Evolutionary conservation across 2,113 vertebrate genomes (phyloP).

Genomic region (Acinonyx jubatus): DNA sequence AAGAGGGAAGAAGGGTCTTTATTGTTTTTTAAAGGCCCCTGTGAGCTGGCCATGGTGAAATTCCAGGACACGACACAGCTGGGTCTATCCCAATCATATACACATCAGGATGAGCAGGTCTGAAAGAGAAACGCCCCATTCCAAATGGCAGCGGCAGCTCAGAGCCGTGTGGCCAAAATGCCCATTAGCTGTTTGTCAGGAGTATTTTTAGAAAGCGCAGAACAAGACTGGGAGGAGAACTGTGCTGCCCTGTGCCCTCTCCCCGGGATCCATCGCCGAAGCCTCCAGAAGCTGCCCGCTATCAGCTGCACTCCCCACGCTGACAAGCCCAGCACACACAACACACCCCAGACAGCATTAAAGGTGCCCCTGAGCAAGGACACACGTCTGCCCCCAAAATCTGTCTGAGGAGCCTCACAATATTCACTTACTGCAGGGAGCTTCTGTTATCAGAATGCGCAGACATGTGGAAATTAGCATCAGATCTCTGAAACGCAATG

Average conservation of each 20-base stretch:
- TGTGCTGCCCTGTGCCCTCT: not conserved
- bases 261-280: not conserved
- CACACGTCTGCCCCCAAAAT: not conserved
- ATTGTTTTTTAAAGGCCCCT: not conserved
- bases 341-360: no score
- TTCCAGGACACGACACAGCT: not conserved
- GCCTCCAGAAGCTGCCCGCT: not conserved
- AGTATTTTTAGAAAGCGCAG: conserved; percentile 75
- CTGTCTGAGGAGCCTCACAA: fast-evolving
- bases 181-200: conserved; percentile 65
- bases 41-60: not conserved
- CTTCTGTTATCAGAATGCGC: not conserved
- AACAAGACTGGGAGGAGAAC: not conserved
- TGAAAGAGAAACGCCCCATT: not conserved
- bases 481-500: not conserved
- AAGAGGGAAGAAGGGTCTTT: not conserved
- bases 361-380: not conserved
- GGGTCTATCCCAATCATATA: not conserved
- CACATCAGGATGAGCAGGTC: not conserved
- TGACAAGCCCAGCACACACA: not conserved
- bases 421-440: not conserved
- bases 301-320: not conserved
- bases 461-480: not conserved
- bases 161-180: conserved; percentile 48
- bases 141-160: conserved; percentile 27